phyloP scores from a whole-genome alignment of 2,888 invertebrate genomes.

The Trachelus troglodyta region DNA sequence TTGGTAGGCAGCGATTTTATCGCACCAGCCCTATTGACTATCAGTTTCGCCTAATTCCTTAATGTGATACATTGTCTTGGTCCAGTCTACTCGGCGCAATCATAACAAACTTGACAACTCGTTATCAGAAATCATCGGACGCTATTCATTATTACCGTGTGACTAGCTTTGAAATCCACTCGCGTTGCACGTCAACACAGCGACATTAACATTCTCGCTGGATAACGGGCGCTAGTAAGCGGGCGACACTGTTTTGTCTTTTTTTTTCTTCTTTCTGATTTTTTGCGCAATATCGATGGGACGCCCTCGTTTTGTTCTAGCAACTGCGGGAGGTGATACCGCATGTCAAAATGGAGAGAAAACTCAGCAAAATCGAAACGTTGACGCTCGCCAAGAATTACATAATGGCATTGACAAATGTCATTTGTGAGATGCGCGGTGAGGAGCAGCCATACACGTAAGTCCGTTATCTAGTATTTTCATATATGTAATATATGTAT shows the following conservation, averaged over 20 bases:
- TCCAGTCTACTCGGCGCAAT: neutral
- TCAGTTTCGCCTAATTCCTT: neutral
- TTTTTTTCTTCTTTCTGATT: neutral
- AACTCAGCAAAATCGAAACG: slow-evolving; percentile 84
- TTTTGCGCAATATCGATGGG: neutral
- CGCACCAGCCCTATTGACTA: neutral
- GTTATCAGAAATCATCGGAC: neutral
- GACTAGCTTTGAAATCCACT: neutral
- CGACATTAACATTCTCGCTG: neutral
- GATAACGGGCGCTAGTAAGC: neutral
- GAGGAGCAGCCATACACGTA: slow-evolving; percentile 77
- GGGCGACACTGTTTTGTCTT: neutral
- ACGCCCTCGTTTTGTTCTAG: slow-evolving; percentile 64
- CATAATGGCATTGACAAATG: slow-evolving; percentile 84
- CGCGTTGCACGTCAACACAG: neutral
- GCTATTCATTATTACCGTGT: neutral
- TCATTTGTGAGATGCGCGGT: slow-evolving; percentile 81
- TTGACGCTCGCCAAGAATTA: slow-evolving; percentile 85
- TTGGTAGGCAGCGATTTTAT: neutral
- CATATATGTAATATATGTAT: slow-evolving; percentile 10
- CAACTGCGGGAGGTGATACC: slow-evolving; percentile 82
- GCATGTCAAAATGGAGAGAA: slow-evolving; percentile 81
- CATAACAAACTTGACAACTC: neutral
- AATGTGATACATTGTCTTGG: neutral
- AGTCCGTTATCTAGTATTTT: slow-evolving; percentile 46